Evolutionary conservation across 2,888 invertebrate species (phyloP).

Genomic region (Aspidiotus rigidus): DNA sequence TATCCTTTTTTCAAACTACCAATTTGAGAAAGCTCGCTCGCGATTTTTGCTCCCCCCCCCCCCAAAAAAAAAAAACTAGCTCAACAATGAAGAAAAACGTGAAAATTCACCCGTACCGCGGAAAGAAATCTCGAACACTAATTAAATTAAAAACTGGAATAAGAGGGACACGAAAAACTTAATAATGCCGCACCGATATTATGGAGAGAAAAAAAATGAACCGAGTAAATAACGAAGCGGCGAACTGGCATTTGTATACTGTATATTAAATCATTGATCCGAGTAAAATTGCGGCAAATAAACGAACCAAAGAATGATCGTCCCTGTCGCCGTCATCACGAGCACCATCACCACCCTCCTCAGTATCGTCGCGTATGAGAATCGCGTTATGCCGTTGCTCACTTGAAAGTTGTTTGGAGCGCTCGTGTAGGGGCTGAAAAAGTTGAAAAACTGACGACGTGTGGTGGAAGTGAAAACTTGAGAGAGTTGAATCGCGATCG

Average conservation of each 20-base stretch:
- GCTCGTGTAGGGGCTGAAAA: neutral
- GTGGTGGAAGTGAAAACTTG: neutral
- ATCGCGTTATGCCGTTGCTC: neutral
- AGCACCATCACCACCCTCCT: neutral
- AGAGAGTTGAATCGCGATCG: neutral
- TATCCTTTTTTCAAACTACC: too few relatives aligned
- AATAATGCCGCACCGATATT: too few relatives aligned
- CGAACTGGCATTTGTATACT: constrained; percentile 14
- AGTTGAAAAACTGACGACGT: neutral
- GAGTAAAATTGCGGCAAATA: constrained; percentile 32
- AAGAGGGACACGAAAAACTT: too few relatives aligned
- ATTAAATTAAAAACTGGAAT: too few relatives aligned
- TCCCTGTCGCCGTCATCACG: neutral
- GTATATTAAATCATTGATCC: constrained; percentile 29
- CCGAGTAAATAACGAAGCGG: neutral
- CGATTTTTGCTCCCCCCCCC: too few relatives aligned
- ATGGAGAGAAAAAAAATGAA: too few relatives aligned
- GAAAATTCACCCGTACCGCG: too few relatives aligned
- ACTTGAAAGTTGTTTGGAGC: neutral
- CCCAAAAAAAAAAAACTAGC: too few relatives aligned
- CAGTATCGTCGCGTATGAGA: neutral
- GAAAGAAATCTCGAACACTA: too few relatives aligned
- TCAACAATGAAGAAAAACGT: too few relatives aligned
- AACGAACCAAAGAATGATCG: constrained; percentile 11
- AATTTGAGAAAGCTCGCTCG: too few relatives aligned